A percentile compares a stretch with the other conserved stretches of the same genome.
These are phyloP conservation scores for Brachyhypopomus occidentalis DNA, from an alignment of 2,113 vertebrate genomes.

Conservation along the genomic window DNA sequence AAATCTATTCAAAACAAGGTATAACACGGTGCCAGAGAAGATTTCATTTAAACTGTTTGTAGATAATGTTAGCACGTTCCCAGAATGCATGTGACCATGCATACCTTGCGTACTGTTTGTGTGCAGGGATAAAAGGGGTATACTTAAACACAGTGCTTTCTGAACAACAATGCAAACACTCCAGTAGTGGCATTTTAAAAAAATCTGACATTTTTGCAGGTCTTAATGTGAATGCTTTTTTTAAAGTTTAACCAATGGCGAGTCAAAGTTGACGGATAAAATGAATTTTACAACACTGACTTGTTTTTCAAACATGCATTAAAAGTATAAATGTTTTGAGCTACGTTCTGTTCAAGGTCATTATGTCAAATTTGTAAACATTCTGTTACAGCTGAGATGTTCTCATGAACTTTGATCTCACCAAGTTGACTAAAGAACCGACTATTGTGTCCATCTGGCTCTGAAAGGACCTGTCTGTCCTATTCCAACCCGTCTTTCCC, in stretches of 20 bases:
- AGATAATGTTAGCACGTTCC: background rate
- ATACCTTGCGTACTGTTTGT: background rate
- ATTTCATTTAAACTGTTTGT: background rate
- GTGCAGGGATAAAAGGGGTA: background rate
- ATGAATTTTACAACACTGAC: too few species aligned
- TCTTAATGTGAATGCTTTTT: too few species aligned
- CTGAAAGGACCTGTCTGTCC: slow-evolving; percentile 7
- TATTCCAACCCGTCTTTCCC: slow-evolving; percentile 8
- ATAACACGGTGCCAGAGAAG: background rate
- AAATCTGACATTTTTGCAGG: too few species aligned
- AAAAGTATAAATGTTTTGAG: too few species aligned
- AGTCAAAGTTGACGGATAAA: too few species aligned
- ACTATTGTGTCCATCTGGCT: background rate
- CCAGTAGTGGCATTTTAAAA: background rate
- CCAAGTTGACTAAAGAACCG: slow-evolving; percentile 11
- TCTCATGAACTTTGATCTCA: slow-evolving; percentile 43
- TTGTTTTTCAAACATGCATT: too few species aligned
- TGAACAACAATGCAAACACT: background rate
- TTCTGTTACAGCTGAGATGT: slow-evolving; percentile 25
- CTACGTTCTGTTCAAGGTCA: slow-evolving; percentile 12
- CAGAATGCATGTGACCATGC: background rate
- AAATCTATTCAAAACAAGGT: background rate
- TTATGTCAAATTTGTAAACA: slow-evolving; percentile 22
- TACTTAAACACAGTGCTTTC: too few species aligned
- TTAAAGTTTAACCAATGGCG: too few species aligned